Conservation (phyloP, 2,797 vertebrate genomes). For the Sparus aurata region DNA sequence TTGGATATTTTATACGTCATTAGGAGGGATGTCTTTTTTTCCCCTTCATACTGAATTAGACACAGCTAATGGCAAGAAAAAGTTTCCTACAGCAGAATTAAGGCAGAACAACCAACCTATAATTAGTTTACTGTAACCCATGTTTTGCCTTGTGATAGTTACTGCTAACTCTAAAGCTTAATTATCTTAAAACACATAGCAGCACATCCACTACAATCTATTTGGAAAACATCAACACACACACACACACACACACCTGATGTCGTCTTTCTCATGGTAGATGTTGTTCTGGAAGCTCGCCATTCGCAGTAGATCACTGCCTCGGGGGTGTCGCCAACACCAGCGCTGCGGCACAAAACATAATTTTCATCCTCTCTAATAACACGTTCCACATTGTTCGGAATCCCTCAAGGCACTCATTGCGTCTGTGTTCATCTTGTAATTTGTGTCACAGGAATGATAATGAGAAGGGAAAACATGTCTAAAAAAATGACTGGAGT, state of each 20-base stretch:
- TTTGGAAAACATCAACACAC: not conserved
- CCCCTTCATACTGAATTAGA: not conserved
- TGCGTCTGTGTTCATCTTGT: conserved; percentile 21
- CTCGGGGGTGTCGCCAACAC: conserved; percentile 92
- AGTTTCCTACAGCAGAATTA: conserved; percentile 8
- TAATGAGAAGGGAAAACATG: conserved; percentile 20
- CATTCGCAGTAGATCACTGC: conserved; percentile 92
- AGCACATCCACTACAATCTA: not conserved
- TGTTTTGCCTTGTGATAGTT: conserved; percentile 11
- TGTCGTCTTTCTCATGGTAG: conserved; percentile 92
- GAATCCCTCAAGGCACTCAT: not conserved
- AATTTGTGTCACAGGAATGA: conserved; percentile 35
- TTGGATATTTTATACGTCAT: not conserved
- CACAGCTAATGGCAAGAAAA: not conserved
- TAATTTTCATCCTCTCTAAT: conserved; percentile 17
- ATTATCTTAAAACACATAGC: not conserved
- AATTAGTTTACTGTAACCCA: conserved; percentile 6
- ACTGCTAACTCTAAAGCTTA: not conserved
- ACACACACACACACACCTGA: conserved; percentile 84
- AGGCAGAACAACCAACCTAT: not conserved
- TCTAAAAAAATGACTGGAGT: conserved; percentile 1
- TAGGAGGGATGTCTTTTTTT: not conserved
- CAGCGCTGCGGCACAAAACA: conserved; percentile 85
- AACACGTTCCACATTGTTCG: conserved; percentile 7
- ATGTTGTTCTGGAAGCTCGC: conserved; percentile 92